Evolutionary conservation across 2,797 vertebrate genomes (phyloP).

Genomic region (Gambusia yucatana): DNA sequence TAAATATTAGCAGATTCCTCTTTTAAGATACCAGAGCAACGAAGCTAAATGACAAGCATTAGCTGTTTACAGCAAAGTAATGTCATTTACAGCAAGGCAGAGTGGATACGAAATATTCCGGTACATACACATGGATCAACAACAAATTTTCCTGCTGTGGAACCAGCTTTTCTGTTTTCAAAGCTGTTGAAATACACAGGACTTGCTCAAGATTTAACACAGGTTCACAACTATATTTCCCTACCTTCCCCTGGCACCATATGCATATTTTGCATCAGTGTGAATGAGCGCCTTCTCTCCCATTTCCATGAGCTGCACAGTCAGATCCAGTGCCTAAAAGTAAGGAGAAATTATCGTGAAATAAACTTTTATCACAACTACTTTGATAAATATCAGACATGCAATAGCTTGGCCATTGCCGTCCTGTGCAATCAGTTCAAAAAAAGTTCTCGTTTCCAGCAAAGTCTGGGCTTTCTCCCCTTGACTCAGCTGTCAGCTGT

Average conservation of each 20-base stretch:
- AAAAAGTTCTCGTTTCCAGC: too few relatives aligned
- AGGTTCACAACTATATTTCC: constrained; percentile 11
- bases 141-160: neutral
- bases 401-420: neutral
- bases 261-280: constrained; percentile 92
- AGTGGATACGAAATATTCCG: neutral
- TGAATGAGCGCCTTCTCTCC: constrained; percentile 87
- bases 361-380: neutral
- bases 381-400: neutral
- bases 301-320: constrained; percentile 90
- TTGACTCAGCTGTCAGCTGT: too few relatives aligned
- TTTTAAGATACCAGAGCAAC: neutral
- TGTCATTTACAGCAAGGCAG: neutral
- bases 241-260: constrained; percentile 90
- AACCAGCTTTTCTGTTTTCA: neutral
- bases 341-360: constrained; percentile 8
- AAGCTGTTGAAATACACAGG: neutral
- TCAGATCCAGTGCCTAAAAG: constrained; percentile 90
- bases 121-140: neutral
- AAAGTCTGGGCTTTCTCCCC: too few relatives aligned
- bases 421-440: too few relatives aligned
- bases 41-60: neutral
- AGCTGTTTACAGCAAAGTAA: neutral
- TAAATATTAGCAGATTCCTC: neutral
- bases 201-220: neutral